Conservation (phyloP, 1,140 invertebrate species). For the Lasioglossum albipes region DNA sequence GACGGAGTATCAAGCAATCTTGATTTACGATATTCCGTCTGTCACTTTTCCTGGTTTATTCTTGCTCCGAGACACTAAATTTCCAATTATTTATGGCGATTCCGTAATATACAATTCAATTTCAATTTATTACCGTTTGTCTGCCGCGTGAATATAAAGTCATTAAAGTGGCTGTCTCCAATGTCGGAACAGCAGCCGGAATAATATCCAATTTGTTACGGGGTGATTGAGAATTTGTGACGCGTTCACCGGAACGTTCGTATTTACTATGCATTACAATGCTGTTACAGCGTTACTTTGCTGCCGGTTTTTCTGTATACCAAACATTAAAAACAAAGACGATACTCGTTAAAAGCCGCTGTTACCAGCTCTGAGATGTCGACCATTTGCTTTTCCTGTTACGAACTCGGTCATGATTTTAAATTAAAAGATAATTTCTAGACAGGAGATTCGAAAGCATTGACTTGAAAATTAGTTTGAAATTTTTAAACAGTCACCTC, state of each 20-base stretch:
- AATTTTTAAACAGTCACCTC: too few relatives aligned
- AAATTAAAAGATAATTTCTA: too few relatives aligned
- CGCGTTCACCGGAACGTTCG: background rate
- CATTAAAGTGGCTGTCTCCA: slow-evolving; percentile 41
- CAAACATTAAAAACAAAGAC: too few relatives aligned
- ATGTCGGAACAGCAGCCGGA: slow-evolving; percentile 17
- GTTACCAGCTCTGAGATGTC: too few relatives aligned
- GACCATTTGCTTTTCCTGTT: too few relatives aligned
- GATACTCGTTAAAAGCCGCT: too few relatives aligned
- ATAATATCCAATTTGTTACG: slow-evolving; percentile 61
- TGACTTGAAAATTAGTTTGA: too few relatives aligned
- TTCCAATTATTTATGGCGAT: slow-evolving; percentile 56
- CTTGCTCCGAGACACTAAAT: background rate
- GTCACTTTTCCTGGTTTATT: background rate
- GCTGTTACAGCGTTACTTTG: too few relatives aligned
- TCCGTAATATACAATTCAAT: slow-evolving; percentile 60
- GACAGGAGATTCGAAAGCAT: too few relatives aligned
- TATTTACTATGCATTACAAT: slow-evolving; percentile 41
- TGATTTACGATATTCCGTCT: background rate
- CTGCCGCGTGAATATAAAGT: slow-evolving; percentile 47
- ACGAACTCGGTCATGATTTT: too few relatives aligned
- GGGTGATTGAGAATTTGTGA: slow-evolving; percentile 63
- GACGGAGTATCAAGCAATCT: background rate
- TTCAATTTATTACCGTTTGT: slow-evolving; percentile 60
- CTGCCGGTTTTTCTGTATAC: too few relatives aligned